Evolutionary conservation across 2,113 vertebrate species (phyloP), one percentile per base, ranked within the genome.

Genomic region (Uropsilus gracilis): DNA sequence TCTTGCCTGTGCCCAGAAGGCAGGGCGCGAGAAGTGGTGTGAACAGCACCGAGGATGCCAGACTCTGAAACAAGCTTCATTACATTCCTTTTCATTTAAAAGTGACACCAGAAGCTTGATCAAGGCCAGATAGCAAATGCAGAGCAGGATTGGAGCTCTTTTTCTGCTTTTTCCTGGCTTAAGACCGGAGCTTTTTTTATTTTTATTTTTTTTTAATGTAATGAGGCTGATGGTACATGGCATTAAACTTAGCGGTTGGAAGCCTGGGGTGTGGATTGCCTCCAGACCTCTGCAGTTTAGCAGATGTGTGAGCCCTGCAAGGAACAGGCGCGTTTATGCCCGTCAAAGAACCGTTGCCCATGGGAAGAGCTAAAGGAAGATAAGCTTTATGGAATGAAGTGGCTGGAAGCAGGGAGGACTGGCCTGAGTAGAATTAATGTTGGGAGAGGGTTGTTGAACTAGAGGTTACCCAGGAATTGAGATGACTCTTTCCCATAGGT

Each of bases 201-300:
- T n/a, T n/a, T n/a, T n/a, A n/a, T n/a, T 26, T 22, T 17, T 57
- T 71, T 66, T 82, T 87, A 63, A 75, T 66, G 24, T 72, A 77
- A 85, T 46, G 28, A 94, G 37, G 42, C 34, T 61, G 86, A 34
- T 92, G 68, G 77, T 50, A 16, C 57, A 90, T 42, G 50, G 16
- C 63, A 42, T 90, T 90, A 63, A 77, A 89, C 2, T 24, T 63
- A 48, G 96, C 48, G 63, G 86, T 88, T 88, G 82, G 89, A 95
- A 94, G 34, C 57, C 73, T 83, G 34, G 64, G 78, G 88, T 91
- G 68, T 94, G 91, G 89, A 73, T n/a, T 80, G 32, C 44, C 63
- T 94, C 59, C 84, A 95, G 73, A 55, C 42, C 80, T 96, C 66
- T 86, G 50, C 55, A 68, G 14, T 57, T 82, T 90, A 82, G 42